Evolutionary conservation across 2,888 invertebrate genomes (phyloP), one percentile per base, ranked within the genome.

Genomic region (Apodemia duryi): DNA sequence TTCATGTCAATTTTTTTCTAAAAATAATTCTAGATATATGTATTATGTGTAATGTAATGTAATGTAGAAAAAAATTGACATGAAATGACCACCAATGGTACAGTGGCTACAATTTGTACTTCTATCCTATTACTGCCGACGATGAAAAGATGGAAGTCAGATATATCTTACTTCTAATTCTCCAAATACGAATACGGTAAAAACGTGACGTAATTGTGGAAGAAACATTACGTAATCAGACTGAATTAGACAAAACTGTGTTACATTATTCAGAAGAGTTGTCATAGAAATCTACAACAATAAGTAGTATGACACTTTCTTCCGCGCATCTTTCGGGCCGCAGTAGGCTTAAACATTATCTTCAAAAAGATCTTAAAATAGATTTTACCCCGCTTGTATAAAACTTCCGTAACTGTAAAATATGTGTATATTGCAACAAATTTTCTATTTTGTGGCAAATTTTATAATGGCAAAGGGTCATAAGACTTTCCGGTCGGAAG

Each of bases 371-470:
- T 7, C 21, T 7, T 7, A 7, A 21, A 51, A 21, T 51, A 1
- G 21, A 51, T 51, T 51, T 21, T 21, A 51, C 7, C 21, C 51
- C 51, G 13, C 46, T n/a, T 49, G n/a, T 49, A n/a, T 0, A 49
- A 6, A 6, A 51, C 51, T 51, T 51, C 51, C 21, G n/a, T 51
- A 41, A 21, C n/a, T 28, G 32, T 6, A 35, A 46, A 51, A 32
- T 32, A 28, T 41, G 6, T 62, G 52, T 35, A 60, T 43, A 13
- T 62, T 38, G 71, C 69, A 85, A 83, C 57, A 91, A 67, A 21
- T n/a, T 32, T 61, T 43, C 54, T 29, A 13, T n/a, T 7, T 29
- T n/a, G 41, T 35, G 63, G 10, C 54, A 29, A 49, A 46, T 49
- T 35, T 49, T 13, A 38, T 28, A 57, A 60, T 6, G 11, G 6